Evolutionary conservation across 1,140 invertebrate genomes (phyloP), one percentile per base, ranked within the genome.

Genomic region (Mizuhopecten yessoensis): DNA sequence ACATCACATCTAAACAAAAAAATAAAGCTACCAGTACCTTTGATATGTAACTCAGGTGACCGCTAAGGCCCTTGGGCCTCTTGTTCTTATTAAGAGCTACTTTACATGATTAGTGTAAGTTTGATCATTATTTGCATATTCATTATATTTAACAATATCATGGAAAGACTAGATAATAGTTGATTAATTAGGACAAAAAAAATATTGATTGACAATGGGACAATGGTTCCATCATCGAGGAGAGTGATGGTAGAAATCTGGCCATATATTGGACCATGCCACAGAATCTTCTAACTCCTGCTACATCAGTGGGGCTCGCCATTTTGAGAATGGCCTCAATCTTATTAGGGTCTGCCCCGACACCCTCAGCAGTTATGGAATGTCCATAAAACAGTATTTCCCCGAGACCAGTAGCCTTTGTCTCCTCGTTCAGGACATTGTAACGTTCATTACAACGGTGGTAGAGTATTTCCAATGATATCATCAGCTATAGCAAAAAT

Each of bases 361-460:
- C 86, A n/a, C 93, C 95, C 34, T 95, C 45, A 10, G 34, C 34
- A 29, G 89, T 91, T 20, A 92, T 89, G 33, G 20, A 90, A 86
- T 93, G 89, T n/a, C 90, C 92, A 90, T 96, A 92, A 91, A 95
- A 96, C 89, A 92, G 90, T 23, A 96, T 88, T 89, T 94, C 93
- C 17, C 89, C 10, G 5, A 88, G 90, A 36, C 13, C 87, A 34
- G 90, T 34, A 57, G 91, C 87, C 17, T 45, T 75, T 75, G 94
- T 94, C 2, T 91, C 90, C 7, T 91, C 86, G 87, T 95, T 94
- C 17, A 45, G 42, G 9, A 45, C 42, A 1, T 13, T 45, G 42
- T 45, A 13, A 1, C 42, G 9, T 45, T 45, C 42, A 13, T 17
- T 10, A 45, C 42, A 17, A 10, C 42, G 42, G 0, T 17, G 10